Evolutionary conservation across 37 sponge, comb jelly and placozoan genomes (phyloP).

Genomic region (Cladorhizidae sp.): DNA sequence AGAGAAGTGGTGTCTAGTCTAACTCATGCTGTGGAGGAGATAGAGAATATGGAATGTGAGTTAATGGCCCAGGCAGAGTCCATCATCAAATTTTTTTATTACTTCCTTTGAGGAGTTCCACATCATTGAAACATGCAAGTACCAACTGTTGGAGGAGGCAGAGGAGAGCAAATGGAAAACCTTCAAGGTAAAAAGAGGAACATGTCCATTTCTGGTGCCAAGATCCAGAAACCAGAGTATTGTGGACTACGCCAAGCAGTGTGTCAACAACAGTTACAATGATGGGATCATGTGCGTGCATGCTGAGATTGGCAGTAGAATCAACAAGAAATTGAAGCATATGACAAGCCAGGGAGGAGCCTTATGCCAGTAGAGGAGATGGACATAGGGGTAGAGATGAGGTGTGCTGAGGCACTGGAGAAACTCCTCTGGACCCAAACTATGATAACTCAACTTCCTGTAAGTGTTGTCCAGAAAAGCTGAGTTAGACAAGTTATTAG

Average conservation of each 20-base stretch:
- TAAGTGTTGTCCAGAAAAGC: background rate
- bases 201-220: background rate
- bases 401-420: background rate
- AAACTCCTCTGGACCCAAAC: constrained; percentile 9
- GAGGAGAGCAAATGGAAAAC: background rate
- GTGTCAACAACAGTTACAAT: background rate
- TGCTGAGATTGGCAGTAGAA: background rate
- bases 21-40: background rate
- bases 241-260: constrained; percentile 15
- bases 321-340: background rate
- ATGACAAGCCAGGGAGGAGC: background rate
- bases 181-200: constrained; percentile 15
- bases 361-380: constrained; percentile 14
- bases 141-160: background rate
- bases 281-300: constrained; percentile 12
- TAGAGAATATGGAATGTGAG: background rate
- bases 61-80: background rate
- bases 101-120: background rate
- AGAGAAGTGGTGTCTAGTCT: background rate
- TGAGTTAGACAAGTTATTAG: background rate
- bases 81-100: background rate
- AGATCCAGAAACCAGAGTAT: constrained; percentile 37
- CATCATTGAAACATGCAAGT: background rate
- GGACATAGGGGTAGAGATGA: background rate
- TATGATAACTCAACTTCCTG: background rate